Evolutionary conservation across 2,113 vertebrate species (phyloP).

Genomic region (Turnix velox): DNA sequence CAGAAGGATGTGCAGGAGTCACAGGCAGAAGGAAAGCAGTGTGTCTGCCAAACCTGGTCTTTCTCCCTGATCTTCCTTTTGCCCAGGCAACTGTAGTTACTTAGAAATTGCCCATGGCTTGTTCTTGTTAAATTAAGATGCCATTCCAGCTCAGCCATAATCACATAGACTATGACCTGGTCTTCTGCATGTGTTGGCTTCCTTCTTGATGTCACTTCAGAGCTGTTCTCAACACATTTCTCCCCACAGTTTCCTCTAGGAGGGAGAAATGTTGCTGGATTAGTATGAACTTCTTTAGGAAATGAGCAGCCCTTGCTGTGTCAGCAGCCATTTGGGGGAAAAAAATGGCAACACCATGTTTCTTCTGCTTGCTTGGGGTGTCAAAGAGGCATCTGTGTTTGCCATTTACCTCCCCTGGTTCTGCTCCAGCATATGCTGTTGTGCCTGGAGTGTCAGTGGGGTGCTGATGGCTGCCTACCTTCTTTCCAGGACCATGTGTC

Average conservation of each 20-base stretch:
- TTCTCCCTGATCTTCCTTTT: background rate
- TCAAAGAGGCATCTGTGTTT: background rate
- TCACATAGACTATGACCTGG: background rate
- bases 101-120: background rate
- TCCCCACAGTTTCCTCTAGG: background rate
- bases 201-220: background rate
- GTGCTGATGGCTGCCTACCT: slow-evolving; percentile 24
- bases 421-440: background rate
- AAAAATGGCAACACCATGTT: background rate
- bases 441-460: fast-evolving
- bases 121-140: background rate
- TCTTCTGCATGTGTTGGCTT: fast-evolving
- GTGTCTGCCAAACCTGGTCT: background rate
- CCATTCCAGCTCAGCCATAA: background rate
- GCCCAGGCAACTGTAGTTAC: background rate
- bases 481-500: slow-evolving; percentile 88
- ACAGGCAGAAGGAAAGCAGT: background rate
- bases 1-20: background rate
- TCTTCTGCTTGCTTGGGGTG: background rate
- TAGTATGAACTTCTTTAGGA: background rate
- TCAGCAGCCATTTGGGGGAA: background rate
- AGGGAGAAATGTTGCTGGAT: background rate
- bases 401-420: background rate
- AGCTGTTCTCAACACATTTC: fast-evolving
- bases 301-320: background rate